These are phyloP conservation scores for Leptura quadrifasciata DNA, from an alignment of 2,888 invertebrate species.

Conservation along the genomic window DNA sequence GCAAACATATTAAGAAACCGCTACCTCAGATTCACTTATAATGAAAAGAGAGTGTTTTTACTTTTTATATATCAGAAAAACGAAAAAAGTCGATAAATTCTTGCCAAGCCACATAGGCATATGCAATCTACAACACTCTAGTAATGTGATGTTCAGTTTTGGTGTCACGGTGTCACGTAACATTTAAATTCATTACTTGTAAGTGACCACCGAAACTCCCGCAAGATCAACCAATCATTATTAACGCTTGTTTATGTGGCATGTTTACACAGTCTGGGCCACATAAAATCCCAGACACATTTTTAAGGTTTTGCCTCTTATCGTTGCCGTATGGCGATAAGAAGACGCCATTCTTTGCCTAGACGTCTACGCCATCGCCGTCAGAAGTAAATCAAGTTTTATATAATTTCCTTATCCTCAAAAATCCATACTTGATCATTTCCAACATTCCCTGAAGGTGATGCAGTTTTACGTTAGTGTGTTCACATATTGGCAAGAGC, in stretches of 20 bases:
- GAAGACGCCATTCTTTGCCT: slow-evolving; percentile 35
- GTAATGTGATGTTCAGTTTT: background rate
- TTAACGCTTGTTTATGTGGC: slow-evolving; percentile 18
- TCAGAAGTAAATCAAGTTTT: slow-evolving; percentile 47
- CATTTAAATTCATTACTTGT: background rate
- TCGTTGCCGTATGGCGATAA: slow-evolving; percentile 7
- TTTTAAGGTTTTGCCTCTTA: slow-evolving; percentile 11
- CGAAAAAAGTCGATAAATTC: no score
- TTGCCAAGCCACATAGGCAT: no score
- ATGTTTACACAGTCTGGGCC: slow-evolving; percentile 14
- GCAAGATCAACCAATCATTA: background rate
- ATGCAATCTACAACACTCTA: background rate
- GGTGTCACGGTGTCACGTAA: background rate
- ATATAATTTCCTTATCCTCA: slow-evolving; percentile 45
- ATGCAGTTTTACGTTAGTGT: slow-evolving; percentile 40
- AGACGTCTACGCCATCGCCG: slow-evolving; percentile 34
- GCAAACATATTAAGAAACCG: no score
- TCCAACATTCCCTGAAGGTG: slow-evolving; percentile 40
- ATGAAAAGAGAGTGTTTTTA: no score
- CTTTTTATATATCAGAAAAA: no score
- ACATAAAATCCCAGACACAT: slow-evolving; percentile 18
- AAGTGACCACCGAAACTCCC: background rate
- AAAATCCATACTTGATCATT: slow-evolving; percentile 46
- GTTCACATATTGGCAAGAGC: slow-evolving; percentile 25
- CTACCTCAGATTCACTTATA: no score